phyloP scores from a whole-genome alignment of 2,113 vertebrate genomes.

The Microcebus jonahi region DNA sequence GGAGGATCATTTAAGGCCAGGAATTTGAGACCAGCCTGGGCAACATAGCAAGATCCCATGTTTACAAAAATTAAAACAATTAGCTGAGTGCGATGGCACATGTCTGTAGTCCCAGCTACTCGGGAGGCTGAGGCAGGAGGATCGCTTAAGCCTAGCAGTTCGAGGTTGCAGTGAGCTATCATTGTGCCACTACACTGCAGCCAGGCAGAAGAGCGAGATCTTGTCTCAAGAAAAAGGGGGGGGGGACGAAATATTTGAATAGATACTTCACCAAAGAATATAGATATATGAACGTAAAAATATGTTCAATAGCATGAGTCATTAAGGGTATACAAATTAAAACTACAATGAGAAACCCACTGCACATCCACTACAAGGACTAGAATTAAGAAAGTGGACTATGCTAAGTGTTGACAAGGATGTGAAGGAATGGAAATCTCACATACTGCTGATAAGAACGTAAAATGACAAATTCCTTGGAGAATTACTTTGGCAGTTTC shows the following conservation, averaged over 20 bases:
- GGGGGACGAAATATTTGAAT: background rate
- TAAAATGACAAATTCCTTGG: background rate
- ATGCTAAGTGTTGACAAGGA: background rate
- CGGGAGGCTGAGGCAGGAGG: no score
- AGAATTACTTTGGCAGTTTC: background rate
- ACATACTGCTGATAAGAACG: background rate
- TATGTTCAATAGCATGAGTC: background rate
- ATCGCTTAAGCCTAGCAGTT: no score
- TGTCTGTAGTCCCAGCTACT: no score
- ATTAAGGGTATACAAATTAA: background rate
- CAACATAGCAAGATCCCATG: no score
- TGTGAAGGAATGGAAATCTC: background rate
- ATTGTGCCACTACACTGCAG: no score
- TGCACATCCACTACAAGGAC: background rate
- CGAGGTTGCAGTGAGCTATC: no score
- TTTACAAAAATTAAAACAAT: no score
- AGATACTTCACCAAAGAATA: constrained; percentile 24
- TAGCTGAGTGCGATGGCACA: no score
- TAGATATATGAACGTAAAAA: background rate
- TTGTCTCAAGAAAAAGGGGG: no score
- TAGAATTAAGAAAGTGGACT: background rate
- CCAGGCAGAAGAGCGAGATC: no score
- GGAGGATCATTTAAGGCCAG: no score
- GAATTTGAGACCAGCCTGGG: no score
- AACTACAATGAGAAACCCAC: background rate